Evolutionary conservation across 1,140 invertebrate genomes (phyloP), one percentile per base, ranked within the genome.

Genomic region (Drosophila lowei): DNA sequence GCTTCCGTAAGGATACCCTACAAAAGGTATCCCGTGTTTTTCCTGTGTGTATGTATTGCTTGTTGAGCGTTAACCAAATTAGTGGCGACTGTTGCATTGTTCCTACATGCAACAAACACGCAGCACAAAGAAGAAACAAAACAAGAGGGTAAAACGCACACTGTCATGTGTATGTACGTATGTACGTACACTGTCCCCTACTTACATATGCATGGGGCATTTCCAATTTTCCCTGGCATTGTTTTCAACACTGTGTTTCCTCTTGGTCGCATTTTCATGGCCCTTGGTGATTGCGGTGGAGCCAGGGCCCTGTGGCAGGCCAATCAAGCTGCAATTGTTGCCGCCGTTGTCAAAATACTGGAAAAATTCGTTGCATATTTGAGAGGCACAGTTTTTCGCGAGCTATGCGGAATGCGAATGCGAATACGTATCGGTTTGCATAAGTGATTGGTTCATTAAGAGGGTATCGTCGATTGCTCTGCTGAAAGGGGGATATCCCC

Each of bases 281-380:
- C 15, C 64, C 41, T 57, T 76, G 55, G 28, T 25, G 56, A 23
- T 44, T 1, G 54, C 6, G n/a, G n/a, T 2, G 1, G 42, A 8
- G 3, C 2, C 4, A 25, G 30, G n/a, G n/a, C 38, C 8, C 15
- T 49, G 23, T 4, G 23, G 43, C 54, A 15, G 53, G 50, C 42
- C 77, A 75, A 79, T 79, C 77, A 80, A 72, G 63, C 47, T 61
- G 38, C 77, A 76, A 75, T 79, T 79, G 77, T 79, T 58, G 52
- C 43, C 28, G 41, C 52, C 46, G 53, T 41, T 50, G 53, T 41
- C 75, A 72, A 78, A 66, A 55, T 66, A 47, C 50, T 1, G 15
- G 43, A 11, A 34, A 66, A 77, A 59, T 56, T 64, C 60, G 62
- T 48, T 79, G 78, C 72, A 80, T 62, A 41, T 61, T 48, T 58